Evolutionary conservation across 2,113 vertebrate genomes (phyloP).

Genomic region (Dromaius novaehollandiae): DNA sequence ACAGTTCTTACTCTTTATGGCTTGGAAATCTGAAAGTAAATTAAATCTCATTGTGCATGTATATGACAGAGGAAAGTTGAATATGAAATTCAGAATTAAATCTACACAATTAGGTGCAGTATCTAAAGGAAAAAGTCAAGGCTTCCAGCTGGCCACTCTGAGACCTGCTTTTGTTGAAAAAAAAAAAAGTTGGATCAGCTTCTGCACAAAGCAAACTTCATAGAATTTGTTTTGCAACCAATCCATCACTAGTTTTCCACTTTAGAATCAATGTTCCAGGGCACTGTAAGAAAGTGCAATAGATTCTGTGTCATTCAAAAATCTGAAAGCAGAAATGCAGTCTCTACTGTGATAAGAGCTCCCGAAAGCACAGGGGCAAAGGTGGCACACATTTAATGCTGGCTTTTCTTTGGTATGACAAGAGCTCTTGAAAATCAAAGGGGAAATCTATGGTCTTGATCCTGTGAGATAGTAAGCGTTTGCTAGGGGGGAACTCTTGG

Average conservation of each 20-base stretch:
- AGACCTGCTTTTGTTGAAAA: not conserved
- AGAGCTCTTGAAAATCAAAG: slow-evolving; percentile 54
- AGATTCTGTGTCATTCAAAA: not conserved
- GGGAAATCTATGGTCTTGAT: slow-evolving; percentile 5
- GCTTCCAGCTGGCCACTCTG: not conserved
- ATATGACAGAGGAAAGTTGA: not conserved
- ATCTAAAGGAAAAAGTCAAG: not conserved
- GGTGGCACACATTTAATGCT: not conserved
- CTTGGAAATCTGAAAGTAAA: not conserved
- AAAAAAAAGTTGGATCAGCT: not conserved
- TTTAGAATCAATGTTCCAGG: not conserved
- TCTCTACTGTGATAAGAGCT: not conserved
- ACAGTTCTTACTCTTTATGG: not conserved
- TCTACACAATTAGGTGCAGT: not conserved
- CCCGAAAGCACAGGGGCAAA: not conserved
- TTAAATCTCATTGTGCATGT: not conserved
- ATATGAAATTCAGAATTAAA: not conserved
- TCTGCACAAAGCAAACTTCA: not conserved
- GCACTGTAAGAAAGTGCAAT: not conserved
- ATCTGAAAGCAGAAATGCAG: not conserved
- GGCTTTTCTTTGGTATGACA: slow-evolving; percentile 31
- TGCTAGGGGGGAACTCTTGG: not conserved
- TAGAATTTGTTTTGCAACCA: slow-evolving; percentile 8
- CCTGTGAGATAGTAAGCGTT: not conserved
- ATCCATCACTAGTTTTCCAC: not conserved